phyloP scores from a whole-genome alignment of 2,888 invertebrate genomes.

The Endotricha flammealis region DNA sequence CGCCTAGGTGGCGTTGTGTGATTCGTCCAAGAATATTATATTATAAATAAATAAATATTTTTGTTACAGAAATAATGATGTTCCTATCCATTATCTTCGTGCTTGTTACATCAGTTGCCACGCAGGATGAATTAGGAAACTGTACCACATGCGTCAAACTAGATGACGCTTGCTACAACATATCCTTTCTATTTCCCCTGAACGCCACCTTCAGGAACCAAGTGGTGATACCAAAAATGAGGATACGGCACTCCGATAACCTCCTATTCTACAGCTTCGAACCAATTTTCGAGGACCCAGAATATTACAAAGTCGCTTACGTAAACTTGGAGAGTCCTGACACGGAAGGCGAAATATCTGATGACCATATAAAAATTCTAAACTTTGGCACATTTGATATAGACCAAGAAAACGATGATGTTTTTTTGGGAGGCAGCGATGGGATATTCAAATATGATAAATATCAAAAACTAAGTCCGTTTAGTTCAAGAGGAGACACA shows the following conservation, averaged over 20 bases:
- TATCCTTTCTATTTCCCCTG: constrained; percentile 45
- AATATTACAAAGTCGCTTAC: constrained; percentile 58
- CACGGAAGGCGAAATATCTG: constrained; percentile 33
- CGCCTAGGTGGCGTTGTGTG: no score
- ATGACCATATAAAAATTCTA: constrained; percentile 31
- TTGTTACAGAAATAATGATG: constrained; percentile 36
- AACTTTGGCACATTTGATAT: constrained; percentile 63
- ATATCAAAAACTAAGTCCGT: constrained; percentile 36
- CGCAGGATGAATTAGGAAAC: constrained; percentile 20
- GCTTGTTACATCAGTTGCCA: constrained; percentile 24
- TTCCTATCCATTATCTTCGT: constrained; percentile 28
- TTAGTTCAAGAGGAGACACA: constrained; percentile 52
- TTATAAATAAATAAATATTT: background rate
- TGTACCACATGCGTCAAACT: constrained; percentile 47
- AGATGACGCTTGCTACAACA: constrained; percentile 47
- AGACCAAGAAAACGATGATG: constrained; percentile 47
- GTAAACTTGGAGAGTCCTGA: constrained; percentile 41
- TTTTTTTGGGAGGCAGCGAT: constrained; percentile 59
- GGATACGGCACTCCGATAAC: constrained; percentile 42
- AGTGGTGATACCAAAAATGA: constrained; percentile 54
- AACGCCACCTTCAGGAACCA: constrained; percentile 48
- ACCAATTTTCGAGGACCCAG: constrained; percentile 48
- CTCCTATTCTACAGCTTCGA: constrained; percentile 56
- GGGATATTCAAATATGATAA: constrained; percentile 50
- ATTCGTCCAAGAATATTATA: no score